Conservation (phyloP, 2,113 vertebrate species). For the Clarias magur region DNA sequence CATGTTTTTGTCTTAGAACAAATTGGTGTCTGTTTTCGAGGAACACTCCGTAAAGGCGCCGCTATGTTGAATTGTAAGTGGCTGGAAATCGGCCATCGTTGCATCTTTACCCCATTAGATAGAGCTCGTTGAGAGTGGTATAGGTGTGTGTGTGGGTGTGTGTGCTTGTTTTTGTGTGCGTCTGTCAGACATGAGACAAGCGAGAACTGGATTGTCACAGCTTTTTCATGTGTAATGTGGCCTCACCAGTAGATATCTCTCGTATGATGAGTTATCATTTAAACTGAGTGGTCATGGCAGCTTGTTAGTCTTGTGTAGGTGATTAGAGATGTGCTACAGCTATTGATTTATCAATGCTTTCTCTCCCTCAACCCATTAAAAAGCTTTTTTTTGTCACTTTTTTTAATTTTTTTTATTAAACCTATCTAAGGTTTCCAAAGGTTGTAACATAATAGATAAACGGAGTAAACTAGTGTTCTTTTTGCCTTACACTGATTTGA, state of each 20-base stretch:
- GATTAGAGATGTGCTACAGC: conserved; percentile 14
- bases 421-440: conserved; percentile 53
- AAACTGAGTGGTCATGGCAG: conserved; percentile 39
- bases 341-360: neutral
- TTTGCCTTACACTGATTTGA: conserved; percentile 51
- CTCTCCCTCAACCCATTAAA: neutral
- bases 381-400: neutral
- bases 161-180: neutral
- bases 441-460: conserved; percentile 32
- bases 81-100: conserved; percentile 60
- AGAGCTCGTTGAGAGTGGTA: conserved; percentile 16
- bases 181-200: conserved; percentile 16
- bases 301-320: conserved; percentile 42
- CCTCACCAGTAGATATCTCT: neutral
- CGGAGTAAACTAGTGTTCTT: conserved; percentile 42
- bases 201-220: conserved; percentile 37
- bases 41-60: conserved; percentile 75
- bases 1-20: conserved; percentile 72
- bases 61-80: conserved; percentile 75
- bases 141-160: conserved; percentile 19
- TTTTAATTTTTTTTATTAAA: conserved; percentile 13
- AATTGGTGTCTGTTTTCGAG: conserved; percentile 82
- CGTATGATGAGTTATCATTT: neutral
- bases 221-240: conserved; percentile 6
- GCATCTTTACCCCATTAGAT: conserved; percentile 52